Evolutionary conservation across 2,888 invertebrate species (phyloP).

Genomic region (Drosophila monieri): DNA sequence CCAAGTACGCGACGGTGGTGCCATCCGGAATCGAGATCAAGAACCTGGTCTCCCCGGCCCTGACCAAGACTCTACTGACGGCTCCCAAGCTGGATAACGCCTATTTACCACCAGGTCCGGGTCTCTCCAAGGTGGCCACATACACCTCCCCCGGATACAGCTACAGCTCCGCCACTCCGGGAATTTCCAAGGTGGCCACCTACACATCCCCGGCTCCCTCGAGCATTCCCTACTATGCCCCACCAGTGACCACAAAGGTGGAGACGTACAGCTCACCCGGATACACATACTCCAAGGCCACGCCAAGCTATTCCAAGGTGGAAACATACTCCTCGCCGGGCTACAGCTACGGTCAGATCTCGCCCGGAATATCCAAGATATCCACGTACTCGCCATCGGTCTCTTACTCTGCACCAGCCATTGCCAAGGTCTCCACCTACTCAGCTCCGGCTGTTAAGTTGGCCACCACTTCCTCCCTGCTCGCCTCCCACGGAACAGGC

Average conservation of each 20-base stretch:
- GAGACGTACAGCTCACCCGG: slow-evolving; percentile 82
- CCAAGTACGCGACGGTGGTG: slow-evolving; percentile 82
- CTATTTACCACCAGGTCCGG: slow-evolving; percentile 44
- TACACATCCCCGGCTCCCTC: slow-evolving; percentile 53
- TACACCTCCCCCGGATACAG: slow-evolving; percentile 74
- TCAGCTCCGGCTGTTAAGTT: slow-evolving; percentile 50
- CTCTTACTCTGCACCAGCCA: slow-evolving; percentile 60
- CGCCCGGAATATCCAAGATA: slow-evolving; percentile 67
- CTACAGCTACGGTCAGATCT: slow-evolving; percentile 58
- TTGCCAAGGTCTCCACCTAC: slow-evolving; percentile 61
- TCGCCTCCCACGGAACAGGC: slow-evolving; percentile 48
- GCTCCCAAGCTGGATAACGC: slow-evolving; percentile 43
- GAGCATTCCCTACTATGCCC: slow-evolving; percentile 59
- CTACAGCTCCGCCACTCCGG: slow-evolving; percentile 72
- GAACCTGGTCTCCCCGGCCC: slow-evolving; percentile 85
- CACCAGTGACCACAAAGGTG: slow-evolving; percentile 83
- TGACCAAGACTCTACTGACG: slow-evolving; percentile 60
- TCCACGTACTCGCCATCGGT: slow-evolving; percentile 75
- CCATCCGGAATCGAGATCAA: slow-evolving; percentile 86
- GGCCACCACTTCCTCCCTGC: slow-evolving; percentile 57
- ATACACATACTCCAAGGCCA: slow-evolving; percentile 83
- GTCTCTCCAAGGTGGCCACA: slow-evolving; percentile 61
- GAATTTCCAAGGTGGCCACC: slow-evolving; percentile 67
- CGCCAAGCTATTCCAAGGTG: slow-evolving; percentile 70
- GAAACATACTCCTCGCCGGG: slow-evolving; percentile 72